Evolutionary conservation across 2,113 vertebrate species (phyloP), one percentile per base, ranked within the genome.

Genomic region (Bubalus kerabau): DNA sequence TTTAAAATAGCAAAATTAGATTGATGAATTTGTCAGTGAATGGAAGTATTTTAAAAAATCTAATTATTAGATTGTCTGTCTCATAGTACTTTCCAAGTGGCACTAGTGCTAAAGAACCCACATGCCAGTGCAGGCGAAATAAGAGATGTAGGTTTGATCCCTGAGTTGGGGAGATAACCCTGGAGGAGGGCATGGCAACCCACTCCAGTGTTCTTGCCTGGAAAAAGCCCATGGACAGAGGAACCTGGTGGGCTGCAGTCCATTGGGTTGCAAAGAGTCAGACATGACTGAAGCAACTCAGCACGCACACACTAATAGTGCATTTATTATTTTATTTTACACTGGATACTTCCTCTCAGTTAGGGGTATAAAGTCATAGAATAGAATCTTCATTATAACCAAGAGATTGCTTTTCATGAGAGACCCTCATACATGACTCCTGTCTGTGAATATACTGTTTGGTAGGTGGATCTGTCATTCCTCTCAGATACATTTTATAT

Each of bases 261-360:
- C 67, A 40, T 40, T 74, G 36, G 36, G 17, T 40, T 74, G 19
- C 67, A 24, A 40, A 71, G 67, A 40, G n/a, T 74, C 36, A 74
- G 67, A 74, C 67, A 74, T 40, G 67, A 74, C 67, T 74, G 67
- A 74, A 74, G 36, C 19, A 23, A 23, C n/a, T 74, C 67, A 74
- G 19, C 19, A 74, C 0, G 2, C 67, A 40, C 67, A 13, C 19
- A 40, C 14, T 91, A 67, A 2, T 21, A 56, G 3, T 67, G 4
- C 28, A 30, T 92, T 92, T 94, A 36, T 93, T 92, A 78, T 86
- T 94, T 94, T 96, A 52, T 89, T 96, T 95, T 91, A 78, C 15
- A 71, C 2, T 90, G 74, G 57, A 50, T 28, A 71, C 14, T 30
- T 92, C 16, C 21, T 64, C 16, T 90, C 84, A 96, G 3, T 82